phyloP scores from a whole-genome alignment of 2,888 invertebrate species.

The Heliconius charithonia region DNA sequence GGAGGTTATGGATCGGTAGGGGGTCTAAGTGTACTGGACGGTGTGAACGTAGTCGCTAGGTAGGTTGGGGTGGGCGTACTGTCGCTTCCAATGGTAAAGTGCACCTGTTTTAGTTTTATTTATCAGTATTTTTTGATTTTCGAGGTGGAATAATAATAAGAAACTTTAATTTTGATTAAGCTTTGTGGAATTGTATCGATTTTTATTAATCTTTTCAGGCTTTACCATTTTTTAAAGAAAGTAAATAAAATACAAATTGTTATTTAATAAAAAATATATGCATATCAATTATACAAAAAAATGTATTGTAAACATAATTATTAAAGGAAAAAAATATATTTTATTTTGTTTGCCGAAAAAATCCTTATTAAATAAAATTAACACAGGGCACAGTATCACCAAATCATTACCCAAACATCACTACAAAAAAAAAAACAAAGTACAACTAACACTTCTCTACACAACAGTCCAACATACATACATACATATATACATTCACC shows the following conservation, averaged over 20 bases:
- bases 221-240: too few relatives aligned
- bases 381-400: background rate
- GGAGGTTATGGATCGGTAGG: conserved; percentile 63
- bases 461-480: conserved; percentile 66
- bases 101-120: conserved; percentile 28
- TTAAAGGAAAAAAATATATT: too few relatives aligned
- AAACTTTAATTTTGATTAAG: background rate
- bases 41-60: conserved; percentile 77
- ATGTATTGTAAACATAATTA: background rate
- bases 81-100: conserved; percentile 50
- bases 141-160: background rate
- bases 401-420: background rate
- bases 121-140: conserved; percentile 2
- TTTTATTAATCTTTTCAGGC: too few relatives aligned
- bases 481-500: conserved; percentile 76
- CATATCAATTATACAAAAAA: background rate
- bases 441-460: conserved; percentile 50
- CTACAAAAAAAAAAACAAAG: background rate
- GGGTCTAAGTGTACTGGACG: conserved; percentile 67
- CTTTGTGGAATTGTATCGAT: too few relatives aligned
- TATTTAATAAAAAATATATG: background rate
- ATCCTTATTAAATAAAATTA: background rate
- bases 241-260: too few relatives aligned
- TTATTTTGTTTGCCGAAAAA: background rate
- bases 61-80: conserved; percentile 74